Base-by-base conservation (phyloP, 2,797 vertebrate species). In the Ispidina lecontei region DNA sequence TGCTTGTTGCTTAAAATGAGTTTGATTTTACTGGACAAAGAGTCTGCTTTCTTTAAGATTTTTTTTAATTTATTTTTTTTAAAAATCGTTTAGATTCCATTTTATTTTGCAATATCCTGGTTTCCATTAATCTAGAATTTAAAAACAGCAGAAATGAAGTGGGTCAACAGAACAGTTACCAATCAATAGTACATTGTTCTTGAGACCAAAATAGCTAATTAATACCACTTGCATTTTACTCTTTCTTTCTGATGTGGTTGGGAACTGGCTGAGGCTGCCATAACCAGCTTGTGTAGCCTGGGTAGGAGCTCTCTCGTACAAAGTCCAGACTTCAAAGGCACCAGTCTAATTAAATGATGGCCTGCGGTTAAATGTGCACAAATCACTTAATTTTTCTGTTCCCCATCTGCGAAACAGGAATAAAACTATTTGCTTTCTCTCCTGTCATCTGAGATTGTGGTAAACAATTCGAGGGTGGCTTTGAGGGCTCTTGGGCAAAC, bases 141-240 rank as follows among this genome's bases (percentile, higher is more conserved):
- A 82, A 73, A 88, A 93, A 54, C 44, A 71, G 77, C 77, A 90
- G 85, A 92, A 90, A 77, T 2, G 10, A 71, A 95, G 33, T 81
- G 84, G 86, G 91, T 91, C 95, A 83, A 62, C 68, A 84, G 90
- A 94, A 93, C 90, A 94, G 92, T 95, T 96, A 19, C 74, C 86
- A 91, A 91, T 94, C 95, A 92, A 88, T 90, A 79, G 92, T 20
- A 49, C 88, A 93, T 96, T 96, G 94, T 93, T 96, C 88, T 88
- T 58, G 76, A 70, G 89, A 95, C 95, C 68, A 79, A 93, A 95
- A 94, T 96, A 96, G 85, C 88, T 93, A 84, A 94, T 93, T 93
- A 91, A 74, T 96, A 64, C 85, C 93, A 96, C 75, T 94, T 67
- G 90, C 75, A 52, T 28, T 59, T 35, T 71, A 67, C 52, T 37